Percentiles rank a stretch among this genome's conserved stretches.
Conservation (phyloP, 2,113 vertebrate species). For the Aspidoscelis tigris region DNA sequence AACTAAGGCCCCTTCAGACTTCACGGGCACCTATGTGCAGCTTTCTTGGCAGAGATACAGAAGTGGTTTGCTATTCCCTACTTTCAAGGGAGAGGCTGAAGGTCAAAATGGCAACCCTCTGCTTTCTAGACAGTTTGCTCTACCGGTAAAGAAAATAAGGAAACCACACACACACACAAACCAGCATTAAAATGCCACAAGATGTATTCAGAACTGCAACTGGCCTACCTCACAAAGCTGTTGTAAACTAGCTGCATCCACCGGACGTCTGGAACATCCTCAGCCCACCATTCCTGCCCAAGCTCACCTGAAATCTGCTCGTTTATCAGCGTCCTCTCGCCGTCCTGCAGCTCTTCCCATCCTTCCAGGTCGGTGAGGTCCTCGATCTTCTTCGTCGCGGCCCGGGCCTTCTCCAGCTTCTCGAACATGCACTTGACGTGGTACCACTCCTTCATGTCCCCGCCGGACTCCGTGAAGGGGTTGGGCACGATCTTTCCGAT, state of each 20-base stretch:
- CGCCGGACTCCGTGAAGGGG: constrained; percentile 94
- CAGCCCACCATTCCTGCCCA: neutral
- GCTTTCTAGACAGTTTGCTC: no score
- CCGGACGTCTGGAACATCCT: neutral
- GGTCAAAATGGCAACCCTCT: no score
- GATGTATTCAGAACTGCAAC: no score
- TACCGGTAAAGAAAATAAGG: no score
- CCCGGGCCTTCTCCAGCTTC: constrained; percentile 92
- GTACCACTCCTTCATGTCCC: constrained; percentile 99
- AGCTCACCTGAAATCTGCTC: constrained; percentile 86
- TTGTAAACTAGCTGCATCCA: neutral
- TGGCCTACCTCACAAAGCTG: no score
- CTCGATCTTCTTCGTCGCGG: constrained; percentile 95
- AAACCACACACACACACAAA: no score
- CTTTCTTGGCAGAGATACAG: no score
- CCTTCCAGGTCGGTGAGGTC: constrained; percentile 96
- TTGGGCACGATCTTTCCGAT: constrained; percentile 97
- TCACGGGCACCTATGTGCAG: no score
- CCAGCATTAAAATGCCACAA: no score
- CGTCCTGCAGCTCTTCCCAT: constrained; percentile 93
- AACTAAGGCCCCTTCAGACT: no score
- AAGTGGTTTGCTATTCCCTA: no score
- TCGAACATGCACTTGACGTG: constrained; percentile 96
- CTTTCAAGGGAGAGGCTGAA: no score
- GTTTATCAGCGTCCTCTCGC: constrained; percentile 89